Evolutionary conservation across 2,888 invertebrate genomes (phyloP).

Genomic region (Nowickia ferox): DNA sequence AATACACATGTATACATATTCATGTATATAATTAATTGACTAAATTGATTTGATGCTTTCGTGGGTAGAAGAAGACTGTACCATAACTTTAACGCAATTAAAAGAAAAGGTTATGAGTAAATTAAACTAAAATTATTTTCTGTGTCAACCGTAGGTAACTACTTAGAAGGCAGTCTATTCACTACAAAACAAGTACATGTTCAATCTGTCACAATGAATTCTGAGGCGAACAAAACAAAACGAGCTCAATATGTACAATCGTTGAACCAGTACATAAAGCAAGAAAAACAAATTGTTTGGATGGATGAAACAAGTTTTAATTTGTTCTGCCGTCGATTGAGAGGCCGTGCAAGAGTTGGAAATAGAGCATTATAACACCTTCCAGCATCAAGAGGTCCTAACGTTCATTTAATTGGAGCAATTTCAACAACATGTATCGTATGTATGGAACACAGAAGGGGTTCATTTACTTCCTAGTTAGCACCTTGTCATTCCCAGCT

Average conservation of each 20-base stretch:
- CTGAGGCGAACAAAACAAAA: slow-evolving; percentile 5
- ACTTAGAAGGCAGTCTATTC: background rate
- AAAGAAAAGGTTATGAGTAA: background rate
- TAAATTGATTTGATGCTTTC: too few species aligned
- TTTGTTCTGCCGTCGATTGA: background rate
- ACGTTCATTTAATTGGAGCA: background rate
- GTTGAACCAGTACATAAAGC: background rate
- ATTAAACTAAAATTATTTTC: too few species aligned
- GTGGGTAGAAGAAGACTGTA: background rate
- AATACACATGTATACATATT: too few species aligned
- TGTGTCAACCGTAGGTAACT: background rate
- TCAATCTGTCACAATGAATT: background rate
- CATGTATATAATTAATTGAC: too few species aligned
- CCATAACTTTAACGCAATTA: too few species aligned
- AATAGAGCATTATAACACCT: background rate
- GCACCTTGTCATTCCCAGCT: too few species aligned
- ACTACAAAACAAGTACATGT: too few species aligned
- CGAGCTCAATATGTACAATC: background rate
- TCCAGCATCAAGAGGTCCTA: background rate
- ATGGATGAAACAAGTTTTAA: slow-evolving; percentile 3
- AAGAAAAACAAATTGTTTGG: background rate
- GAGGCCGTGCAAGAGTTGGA: background rate
- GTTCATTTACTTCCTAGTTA: too few species aligned
- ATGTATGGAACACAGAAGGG: too few species aligned
- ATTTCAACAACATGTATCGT: background rate